Evolutionary conservation across 2,888 invertebrate genomes (phyloP).

Genomic region (Aspidiotus destructor): DNA sequence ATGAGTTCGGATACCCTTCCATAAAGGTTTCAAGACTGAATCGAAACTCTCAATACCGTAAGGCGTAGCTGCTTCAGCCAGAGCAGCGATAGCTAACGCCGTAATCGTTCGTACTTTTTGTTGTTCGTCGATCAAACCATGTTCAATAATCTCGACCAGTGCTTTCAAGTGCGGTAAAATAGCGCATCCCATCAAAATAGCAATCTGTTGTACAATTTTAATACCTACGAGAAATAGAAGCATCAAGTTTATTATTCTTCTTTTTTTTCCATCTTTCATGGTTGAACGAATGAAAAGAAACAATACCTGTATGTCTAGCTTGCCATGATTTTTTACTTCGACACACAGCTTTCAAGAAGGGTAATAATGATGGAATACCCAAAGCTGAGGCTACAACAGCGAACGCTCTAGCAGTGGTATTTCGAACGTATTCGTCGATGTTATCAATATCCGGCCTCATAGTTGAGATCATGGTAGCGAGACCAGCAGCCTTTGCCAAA

Average conservation of each 20-base stretch:
- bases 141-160: slow-evolving; percentile 98
- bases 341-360: slow-evolving; percentile 97
- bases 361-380: slow-evolving; percentile 92
- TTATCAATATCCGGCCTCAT: slow-evolving; percentile 99
- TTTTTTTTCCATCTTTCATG: no score
- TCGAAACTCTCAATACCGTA: slow-evolving; percentile 99
- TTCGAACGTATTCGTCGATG: slow-evolving; percentile 97
- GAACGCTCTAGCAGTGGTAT: slow-evolving; percentile 98
- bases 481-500: slow-evolving; percentile 95
- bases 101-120: slow-evolving; percentile 99
- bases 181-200: slow-evolving; percentile 99
- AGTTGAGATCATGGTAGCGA: slow-evolving; percentile 99
- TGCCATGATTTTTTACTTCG: slow-evolving; percentile 99
- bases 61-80: slow-evolving; percentile 98
- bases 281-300: not conserved
- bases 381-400: slow-evolving; percentile 99
- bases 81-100: slow-evolving; percentile 91
- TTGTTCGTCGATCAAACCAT: slow-evolving; percentile 93
- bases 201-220: slow-evolving; percentile 99
- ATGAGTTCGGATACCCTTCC: slow-evolving; percentile 76
- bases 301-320: slow-evolving; percentile 47
- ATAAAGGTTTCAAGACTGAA: slow-evolving; percentile 95
- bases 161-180: slow-evolving; percentile 96
- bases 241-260: not conserved
- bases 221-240: slow-evolving; percentile 58